phyloP scores from a whole-genome alignment of 2,113 vertebrate genomes.

The Ceyx margarethae region DNA sequence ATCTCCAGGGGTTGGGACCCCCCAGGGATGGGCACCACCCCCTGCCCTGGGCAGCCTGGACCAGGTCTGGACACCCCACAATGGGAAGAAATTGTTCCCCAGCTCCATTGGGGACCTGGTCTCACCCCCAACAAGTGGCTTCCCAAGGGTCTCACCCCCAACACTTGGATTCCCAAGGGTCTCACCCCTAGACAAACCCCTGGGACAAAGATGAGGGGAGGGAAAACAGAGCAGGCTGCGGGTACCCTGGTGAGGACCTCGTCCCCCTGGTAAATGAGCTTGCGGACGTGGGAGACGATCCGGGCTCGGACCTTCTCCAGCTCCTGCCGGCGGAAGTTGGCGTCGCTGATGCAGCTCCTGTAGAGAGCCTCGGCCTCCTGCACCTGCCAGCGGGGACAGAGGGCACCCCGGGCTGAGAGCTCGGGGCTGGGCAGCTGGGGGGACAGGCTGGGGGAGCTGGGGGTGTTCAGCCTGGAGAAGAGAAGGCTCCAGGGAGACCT shows the following conservation, averaged over 20 bases:
- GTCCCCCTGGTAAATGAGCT: constrained; percentile 90
- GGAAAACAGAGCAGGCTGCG: not conserved
- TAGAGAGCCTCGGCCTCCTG: constrained; percentile 80
- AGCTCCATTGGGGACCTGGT: no score
- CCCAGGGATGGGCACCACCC: no score
- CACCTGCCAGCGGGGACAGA: constrained; percentile 54
- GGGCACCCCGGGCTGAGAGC: not conserved
- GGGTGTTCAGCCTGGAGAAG: no score
- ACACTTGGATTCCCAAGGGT: not conserved
- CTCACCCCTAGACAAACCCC: not conserved
- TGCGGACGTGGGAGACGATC: constrained; percentile 86
- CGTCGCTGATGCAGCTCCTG: constrained; percentile 77
- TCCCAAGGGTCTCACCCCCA: no score
- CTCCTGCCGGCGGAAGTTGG: constrained; percentile 78
- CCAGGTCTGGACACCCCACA: no score
- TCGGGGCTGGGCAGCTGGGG: no score
- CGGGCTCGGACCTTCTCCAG: constrained; percentile 82
- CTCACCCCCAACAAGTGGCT: no score
- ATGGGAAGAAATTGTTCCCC: no score
- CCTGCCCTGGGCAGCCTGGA: no score
- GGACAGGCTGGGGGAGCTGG: no score
- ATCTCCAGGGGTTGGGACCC: no score
- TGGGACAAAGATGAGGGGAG: not conserved
- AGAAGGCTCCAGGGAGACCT: no score
- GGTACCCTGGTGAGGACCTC: constrained; percentile 87